These are phyloP conservation scores for Mizuhopecten yessoensis DNA, from an alignment of 1,140 invertebrate genomes.

Conservation along the genomic window DNA sequence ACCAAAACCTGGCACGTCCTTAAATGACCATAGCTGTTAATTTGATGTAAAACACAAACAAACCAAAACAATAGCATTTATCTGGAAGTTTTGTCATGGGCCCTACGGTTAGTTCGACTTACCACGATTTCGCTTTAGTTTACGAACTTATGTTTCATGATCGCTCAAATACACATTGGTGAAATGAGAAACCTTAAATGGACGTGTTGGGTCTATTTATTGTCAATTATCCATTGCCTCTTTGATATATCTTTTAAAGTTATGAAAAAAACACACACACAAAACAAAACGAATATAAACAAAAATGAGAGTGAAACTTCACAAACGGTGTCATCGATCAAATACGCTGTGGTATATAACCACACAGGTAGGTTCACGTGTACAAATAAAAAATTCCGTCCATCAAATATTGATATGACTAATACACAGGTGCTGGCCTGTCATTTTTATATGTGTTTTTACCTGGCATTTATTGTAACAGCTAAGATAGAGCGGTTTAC, in stretches of 20 bases:
- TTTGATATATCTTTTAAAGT: background rate
- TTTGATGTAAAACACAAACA: no score
- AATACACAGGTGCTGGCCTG: background rate
- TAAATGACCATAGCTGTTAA: no score
- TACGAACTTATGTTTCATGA: no score
- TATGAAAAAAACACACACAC: background rate
- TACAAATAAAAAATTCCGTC: background rate
- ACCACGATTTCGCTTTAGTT: no score
- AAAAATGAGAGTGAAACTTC: background rate
- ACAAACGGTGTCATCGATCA: background rate
- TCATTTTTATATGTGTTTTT: no score
- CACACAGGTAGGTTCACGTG: background rate
- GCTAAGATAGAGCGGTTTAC: background rate
- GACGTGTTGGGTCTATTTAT: background rate
- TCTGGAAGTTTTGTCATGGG: no score
- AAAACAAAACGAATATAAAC: background rate
- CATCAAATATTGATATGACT: conserved; percentile 3
- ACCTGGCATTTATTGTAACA: background rate
- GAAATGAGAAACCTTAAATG: background rate
- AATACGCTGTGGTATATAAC: background rate
- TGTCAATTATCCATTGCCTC: background rate
- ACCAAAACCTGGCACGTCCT: no score
- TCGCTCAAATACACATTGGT: background rate
- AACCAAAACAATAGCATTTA: no score
- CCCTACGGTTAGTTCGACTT: no score